Base-by-base conservation (phyloP, 2,888 invertebrate genomes). In the Branchellion lobata region DNA sequence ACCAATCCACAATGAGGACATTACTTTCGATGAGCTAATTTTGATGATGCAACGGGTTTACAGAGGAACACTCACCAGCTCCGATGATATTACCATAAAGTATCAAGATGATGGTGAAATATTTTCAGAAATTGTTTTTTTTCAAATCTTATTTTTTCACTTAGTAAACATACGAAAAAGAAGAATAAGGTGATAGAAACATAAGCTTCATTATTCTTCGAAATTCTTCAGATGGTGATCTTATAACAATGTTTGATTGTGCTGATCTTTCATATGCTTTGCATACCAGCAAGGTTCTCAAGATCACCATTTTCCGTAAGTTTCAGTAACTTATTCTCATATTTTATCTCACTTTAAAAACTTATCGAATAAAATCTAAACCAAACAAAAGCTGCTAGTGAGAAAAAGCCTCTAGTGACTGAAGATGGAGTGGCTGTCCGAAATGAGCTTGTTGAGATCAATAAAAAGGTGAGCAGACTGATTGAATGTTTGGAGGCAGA, bases 21-120 rank as follows among this genome's bases (percentile, higher is more conserved):
- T 92, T 83, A 92, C 92, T 0, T 92, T 91, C 84, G 88, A 88
- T 83, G 88, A 92, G 86, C 86, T 92, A 76, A 90, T 92, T 78
- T 87, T 92, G 79, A 92, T 92, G 92, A 91, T 92, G 91, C 91
- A 92, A 85, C 86, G 92, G 83, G 91, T 92, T 5, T 92, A 91
- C 86, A 86, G 90, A 79, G 91, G 91, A 21, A 90, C 91, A 85
- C 86, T 92, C 47, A 89, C 88, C 73, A 89, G 90, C 73, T 90
- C 88, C 82, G 92, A 92, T 88, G 92, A 92, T 84, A 90, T 92
- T 80, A 89, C 90, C 14, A 90, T 92, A 75, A 92, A 92, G 86
- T 92, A 92, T 86, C 91, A 91, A 87, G 92, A 92, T 87, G 91
- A 92, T 89, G 91, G 91, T 91, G 82, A 79, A 40, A n/a, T 74